Evolutionary conservation across 2,797 vertebrate genomes (phyloP).

Genomic region (Coregonus suidteri): DNA sequence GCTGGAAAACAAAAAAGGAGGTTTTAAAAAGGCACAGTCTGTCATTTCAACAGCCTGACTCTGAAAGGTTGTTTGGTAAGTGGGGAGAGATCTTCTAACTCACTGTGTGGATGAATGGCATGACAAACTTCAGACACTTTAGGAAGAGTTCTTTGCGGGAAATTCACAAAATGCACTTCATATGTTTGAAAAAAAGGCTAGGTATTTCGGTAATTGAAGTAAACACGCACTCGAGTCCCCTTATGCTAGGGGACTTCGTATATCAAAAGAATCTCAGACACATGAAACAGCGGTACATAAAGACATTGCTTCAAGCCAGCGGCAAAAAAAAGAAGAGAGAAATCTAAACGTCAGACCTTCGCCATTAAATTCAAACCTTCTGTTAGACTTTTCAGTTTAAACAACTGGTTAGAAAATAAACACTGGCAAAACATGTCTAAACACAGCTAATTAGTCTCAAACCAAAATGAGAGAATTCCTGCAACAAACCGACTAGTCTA

Average conservation of each 20-base stretch:
- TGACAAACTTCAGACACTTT: background rate
- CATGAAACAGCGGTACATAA: background rate
- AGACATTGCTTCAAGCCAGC: slow-evolving; percentile 9
- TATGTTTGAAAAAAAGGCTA: background rate
- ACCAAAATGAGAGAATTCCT: slow-evolving; percentile 25
- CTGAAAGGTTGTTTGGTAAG: too few relatives aligned
- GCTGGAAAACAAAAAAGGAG: slow-evolving; percentile 65
- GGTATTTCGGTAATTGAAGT: background rate
- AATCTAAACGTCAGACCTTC: slow-evolving; percentile 31
- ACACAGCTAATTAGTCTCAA: slow-evolving; percentile 11
- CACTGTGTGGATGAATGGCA: background rate
- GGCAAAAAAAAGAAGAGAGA: background rate
- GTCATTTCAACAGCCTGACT: background rate
- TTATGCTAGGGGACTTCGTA: background rate
- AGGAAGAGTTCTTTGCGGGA: background rate
- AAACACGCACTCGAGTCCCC: slow-evolving; percentile 33
- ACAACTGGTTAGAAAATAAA: slow-evolving; percentile 44
- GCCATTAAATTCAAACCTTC: slow-evolving; percentile 27
- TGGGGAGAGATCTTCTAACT: background rate
- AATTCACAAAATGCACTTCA: background rate
- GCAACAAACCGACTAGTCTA: slow-evolving; percentile 23
- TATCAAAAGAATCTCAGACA: background rate
- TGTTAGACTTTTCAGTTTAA: slow-evolving; percentile 37
- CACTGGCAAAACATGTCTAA: slow-evolving; percentile 34
- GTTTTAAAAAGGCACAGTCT: too few relatives aligned